Evolutionary conservation across 2,888 invertebrate genomes (phyloP).

Genomic region (Acanthacorydalis orientalis): DNA sequence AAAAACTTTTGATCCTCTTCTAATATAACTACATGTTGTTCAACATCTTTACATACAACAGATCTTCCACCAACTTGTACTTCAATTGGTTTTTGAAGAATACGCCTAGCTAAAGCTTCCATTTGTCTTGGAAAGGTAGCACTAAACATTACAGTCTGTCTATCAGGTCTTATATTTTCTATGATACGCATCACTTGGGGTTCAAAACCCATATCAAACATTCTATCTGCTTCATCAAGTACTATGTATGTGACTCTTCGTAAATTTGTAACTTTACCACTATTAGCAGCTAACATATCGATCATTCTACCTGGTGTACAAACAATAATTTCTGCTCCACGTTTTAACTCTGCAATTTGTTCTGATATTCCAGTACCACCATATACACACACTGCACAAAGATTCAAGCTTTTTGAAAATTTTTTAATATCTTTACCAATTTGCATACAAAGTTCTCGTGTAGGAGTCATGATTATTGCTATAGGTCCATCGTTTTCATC

Average conservation of each 20-base stretch:
- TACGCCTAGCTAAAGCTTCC: constrained; percentile 92
- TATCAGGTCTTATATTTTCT: constrained; percentile 89
- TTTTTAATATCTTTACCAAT: constrained; percentile 91
- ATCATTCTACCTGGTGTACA: constrained; percentile 99
- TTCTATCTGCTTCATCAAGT: constrained; percentile 95
- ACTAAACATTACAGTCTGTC: constrained; percentile 97
- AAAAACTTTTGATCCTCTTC: constrained; percentile 97
- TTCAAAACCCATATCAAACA: constrained; percentile 99
- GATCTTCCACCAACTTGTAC: constrained; percentile 94
- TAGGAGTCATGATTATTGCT: constrained; percentile 94
- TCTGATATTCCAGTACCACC: constrained; percentile 96
- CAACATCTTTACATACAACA: constrained; percentile 94
- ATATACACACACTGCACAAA: constrained; percentile 91
- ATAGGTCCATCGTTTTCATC: constrained; percentile 96
- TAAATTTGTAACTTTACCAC: constrained; percentile 92
- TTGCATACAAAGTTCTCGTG: constrained; percentile 96
- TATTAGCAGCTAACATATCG: constrained; percentile 98
- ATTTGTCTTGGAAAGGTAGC: constrained; percentile 98
- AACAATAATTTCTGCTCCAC: constrained; percentile 95
- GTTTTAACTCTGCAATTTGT: constrained; percentile 83
- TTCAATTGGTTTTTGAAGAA: constrained; percentile 88
- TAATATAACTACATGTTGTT: constrained; percentile 82
- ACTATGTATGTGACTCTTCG: constrained; percentile 95
- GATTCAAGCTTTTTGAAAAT: constrained; percentile 73
- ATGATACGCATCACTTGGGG: constrained; percentile 93